Percentiles rank a stretch among this genome's conserved stretches.
These are phyloP conservation scores for Chauna torquata DNA, from an alignment of 2,113 vertebrate genomes.

Conservation along the genomic window DNA sequence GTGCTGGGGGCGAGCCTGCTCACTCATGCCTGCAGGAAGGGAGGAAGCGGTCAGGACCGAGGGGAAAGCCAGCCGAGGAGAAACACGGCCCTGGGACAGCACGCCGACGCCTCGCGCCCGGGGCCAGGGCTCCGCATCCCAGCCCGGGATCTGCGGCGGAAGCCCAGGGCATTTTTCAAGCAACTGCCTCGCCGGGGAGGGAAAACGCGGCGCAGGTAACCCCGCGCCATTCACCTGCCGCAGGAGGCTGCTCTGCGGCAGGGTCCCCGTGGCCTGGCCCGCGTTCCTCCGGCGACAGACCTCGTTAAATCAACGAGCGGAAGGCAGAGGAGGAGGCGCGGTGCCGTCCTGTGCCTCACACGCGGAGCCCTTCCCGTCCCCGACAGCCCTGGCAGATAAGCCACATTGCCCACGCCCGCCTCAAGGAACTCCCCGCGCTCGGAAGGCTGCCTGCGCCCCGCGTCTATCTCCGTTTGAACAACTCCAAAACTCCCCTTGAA, in stretches of 20 bases:
- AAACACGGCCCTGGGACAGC: neutral
- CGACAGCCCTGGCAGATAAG: neutral
- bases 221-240: neutral
- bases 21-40: constrained; percentile 75
- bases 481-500: neutral
- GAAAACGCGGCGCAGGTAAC: neutral
- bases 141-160: neutral
- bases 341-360: neutral
- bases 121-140: neutral
- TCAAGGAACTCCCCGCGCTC: neutral
- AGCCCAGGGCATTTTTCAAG: neutral
- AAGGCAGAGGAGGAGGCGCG: neutral
- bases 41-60: neutral
- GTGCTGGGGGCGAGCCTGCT: constrained; percentile 58
- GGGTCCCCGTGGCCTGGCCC: too few relatives aligned
- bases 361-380: neutral
- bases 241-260: neutral
- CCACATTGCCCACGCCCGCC: too few relatives aligned
- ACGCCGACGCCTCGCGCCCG: neutral
- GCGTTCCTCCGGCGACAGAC: neutral
- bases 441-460: accelerated
- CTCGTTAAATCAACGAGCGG: neutral
- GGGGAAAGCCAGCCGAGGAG: neutral
- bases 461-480: neutral
- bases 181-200: accelerated